A percentile compares a stretch with the other conserved stretches of the same genome.
phyloP scores from a whole-genome alignment of 2,113 vertebrate genomes.

The Gavialis gangeticus region DNA sequence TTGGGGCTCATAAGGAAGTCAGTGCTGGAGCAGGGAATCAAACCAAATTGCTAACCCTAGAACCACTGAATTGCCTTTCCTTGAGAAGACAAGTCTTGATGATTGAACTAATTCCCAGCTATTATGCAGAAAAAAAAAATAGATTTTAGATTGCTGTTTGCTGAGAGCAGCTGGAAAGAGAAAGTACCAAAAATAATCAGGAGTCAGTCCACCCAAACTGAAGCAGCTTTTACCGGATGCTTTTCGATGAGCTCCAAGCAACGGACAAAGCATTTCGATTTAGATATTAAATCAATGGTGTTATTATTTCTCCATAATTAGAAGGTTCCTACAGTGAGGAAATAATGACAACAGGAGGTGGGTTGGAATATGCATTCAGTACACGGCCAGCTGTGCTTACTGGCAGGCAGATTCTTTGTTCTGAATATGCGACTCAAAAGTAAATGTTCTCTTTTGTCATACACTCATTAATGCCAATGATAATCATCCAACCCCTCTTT shows the following conservation, averaged over 20 bases:
- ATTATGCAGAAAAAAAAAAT: background rate
- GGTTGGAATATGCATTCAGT: rapidly evolving
- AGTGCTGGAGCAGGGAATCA: background rate
- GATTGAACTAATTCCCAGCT: background rate
- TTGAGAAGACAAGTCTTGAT: background rate
- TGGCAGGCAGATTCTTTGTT: background rate
- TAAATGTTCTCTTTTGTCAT: background rate
- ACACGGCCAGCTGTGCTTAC: background rate
- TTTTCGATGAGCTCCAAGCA: background rate
- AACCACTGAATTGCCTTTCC: background rate
- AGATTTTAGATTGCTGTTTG: too few species aligned
- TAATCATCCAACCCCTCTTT: background rate
- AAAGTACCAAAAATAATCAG: background rate
- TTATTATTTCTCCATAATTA: conserved; percentile 12
- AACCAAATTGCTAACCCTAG: background rate
- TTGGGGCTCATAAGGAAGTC: background rate
- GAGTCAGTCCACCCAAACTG: background rate
- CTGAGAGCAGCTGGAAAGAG: too few species aligned
- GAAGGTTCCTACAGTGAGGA: background rate
- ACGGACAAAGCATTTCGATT: background rate
- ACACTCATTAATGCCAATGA: background rate
- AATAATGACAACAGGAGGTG: conserved; percentile 6
- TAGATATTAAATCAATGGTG: background rate
- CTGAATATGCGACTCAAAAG: background rate
- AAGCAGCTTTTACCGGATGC: background rate